phyloP scores from a whole-genome alignment of 2,888 invertebrate species.

The Piscicola geometra region DNA sequence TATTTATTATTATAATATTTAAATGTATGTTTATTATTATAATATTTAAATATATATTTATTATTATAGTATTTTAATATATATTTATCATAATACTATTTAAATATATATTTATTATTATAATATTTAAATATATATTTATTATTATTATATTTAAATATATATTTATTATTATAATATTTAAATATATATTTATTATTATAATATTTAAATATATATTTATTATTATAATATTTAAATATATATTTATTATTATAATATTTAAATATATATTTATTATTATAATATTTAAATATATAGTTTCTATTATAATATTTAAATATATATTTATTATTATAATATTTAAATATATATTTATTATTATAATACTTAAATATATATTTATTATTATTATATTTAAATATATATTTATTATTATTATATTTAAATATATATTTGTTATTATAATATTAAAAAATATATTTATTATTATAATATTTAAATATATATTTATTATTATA shows the following conservation, averaged over 20 bases:
- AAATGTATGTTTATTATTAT: neutral
- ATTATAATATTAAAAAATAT: neutral
- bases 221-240: neutral
- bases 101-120: neutral
- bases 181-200: too few relatives aligned
- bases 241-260: neutral
- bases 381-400: neutral
- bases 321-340: slow-evolving; percentile 3
- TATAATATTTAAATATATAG: neutral
- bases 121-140: neutral
- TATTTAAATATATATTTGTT: neutral
- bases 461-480: neutral
- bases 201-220: neutral
- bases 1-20: neutral
- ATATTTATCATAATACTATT: neutral
- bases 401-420: neutral
- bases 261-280: neutral
- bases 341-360: neutral
- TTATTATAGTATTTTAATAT: neutral
- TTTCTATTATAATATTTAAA: neutral
- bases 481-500: neutral
- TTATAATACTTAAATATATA: neutral
- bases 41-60: neutral
- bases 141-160: neutral
- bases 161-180: neutral